Conservation (phyloP, 1,140 invertebrate genomes). For the Pseudomyrmex cubaensis region DNA sequence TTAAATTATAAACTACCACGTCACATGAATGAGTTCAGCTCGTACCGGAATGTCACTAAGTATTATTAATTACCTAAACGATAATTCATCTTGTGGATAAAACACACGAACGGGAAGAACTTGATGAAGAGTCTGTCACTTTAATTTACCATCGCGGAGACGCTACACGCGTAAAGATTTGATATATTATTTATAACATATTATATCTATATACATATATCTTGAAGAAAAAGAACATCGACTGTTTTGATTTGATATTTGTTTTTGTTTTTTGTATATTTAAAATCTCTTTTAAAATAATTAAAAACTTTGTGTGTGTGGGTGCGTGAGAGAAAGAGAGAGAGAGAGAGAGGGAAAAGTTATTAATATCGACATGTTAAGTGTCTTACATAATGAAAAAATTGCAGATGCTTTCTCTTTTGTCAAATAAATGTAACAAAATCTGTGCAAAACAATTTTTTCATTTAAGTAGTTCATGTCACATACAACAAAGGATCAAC, state of each 20-base stretch:
- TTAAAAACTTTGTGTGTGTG: no score
- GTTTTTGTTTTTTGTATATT: no score
- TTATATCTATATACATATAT: not conserved
- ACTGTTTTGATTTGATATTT: not conserved
- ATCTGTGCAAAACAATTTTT: not conserved
- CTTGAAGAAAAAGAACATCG: not conserved
- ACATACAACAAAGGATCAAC: conserved; percentile 30
- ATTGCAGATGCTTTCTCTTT: no score
- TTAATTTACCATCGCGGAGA: conserved; percentile 3
- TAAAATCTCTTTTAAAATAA: no score
- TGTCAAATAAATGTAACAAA: conserved; percentile 21
- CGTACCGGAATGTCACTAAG: not conserved
- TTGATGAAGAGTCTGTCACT: not conserved
- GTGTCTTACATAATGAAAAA: not conserved
- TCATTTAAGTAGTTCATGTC: conserved; percentile 12
- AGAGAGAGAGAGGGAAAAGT: no score
- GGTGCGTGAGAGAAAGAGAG: no score
- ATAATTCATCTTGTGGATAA: conserved; percentile 20
- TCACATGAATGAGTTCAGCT: not conserved
- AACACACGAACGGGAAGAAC: not conserved
- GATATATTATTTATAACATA: conserved; percentile 2
- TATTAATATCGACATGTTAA: not conserved
- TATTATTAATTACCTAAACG: conserved; percentile 15
- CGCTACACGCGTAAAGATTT: not conserved
- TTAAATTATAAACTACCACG: conserved; percentile 21